phyloP scores from a whole-genome alignment of 2,113 vertebrate species.

The Charina bottae region DNA sequence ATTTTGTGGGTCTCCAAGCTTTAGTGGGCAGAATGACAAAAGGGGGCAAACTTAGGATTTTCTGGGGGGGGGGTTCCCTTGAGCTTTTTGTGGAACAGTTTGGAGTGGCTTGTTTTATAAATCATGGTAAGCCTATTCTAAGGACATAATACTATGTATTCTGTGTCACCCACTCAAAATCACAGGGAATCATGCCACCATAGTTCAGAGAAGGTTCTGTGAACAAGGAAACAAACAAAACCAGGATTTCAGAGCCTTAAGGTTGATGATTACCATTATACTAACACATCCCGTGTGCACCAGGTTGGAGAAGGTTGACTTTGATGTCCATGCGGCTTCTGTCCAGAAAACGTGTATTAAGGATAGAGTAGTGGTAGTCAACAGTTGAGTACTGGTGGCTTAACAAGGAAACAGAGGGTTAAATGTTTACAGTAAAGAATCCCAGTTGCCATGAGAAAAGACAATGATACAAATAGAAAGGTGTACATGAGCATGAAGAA shows the following conservation, averaged over 20 bases:
- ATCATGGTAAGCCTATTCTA: too few species aligned
- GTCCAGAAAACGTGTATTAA: background rate
- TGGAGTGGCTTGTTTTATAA: too few species aligned
- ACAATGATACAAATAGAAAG: background rate
- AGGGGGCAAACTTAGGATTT: background rate
- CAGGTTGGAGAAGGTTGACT: too few species aligned
- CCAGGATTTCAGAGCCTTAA: too few species aligned
- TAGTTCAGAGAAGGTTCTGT: too few species aligned
- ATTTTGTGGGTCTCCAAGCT: background rate
- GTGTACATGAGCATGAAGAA: background rate
- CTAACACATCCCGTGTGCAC: too few species aligned
- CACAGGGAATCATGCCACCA: too few species aligned
- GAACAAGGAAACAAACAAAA: too few species aligned
- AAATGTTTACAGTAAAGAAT: background rate
- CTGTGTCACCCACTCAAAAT: too few species aligned
- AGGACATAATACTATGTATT: too few species aligned
- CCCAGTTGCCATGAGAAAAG: background rate
- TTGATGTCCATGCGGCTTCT: background rate
- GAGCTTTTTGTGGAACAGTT: too few species aligned
- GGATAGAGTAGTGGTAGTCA: background rate
- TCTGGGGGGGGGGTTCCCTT: background rate
- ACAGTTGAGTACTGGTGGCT: background rate
- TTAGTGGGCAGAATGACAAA: background rate
- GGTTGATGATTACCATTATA: too few species aligned
- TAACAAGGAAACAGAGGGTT: background rate